Percentiles rank a stretch among this genome's conserved stretches.
These are phyloP conservation scores for Perca fluviatilis DNA, from an alignment of 2,113 vertebrate species.

Conservation along the genomic window DNA sequence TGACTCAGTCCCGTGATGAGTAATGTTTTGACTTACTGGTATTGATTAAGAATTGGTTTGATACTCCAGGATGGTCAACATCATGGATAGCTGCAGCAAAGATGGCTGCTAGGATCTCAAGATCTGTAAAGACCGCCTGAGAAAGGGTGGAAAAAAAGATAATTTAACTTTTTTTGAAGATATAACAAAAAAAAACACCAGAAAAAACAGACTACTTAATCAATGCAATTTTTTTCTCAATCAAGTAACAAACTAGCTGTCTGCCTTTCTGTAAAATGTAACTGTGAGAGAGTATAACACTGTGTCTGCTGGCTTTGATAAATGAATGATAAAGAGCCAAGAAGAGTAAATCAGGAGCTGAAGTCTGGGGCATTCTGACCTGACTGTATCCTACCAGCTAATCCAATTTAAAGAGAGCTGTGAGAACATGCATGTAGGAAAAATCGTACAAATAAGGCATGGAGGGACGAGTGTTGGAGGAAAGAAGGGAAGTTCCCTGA, in stretches of 20 bases:
- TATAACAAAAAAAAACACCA: not conserved
- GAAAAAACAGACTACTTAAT: not conserved
- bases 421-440: conserved; percentile 3
- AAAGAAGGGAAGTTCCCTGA: conserved; percentile 12
- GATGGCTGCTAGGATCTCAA: conserved; percentile 98
- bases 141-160: not conserved
- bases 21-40: conserved; percentile 90
- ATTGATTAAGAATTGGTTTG: conserved; percentile 99
- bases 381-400: conserved; percentile 9
- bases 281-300: not conserved
- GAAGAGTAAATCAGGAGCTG: not conserved
- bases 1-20: not conserved
- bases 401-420: not conserved
- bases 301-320: not conserved
- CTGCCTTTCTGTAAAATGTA: not conserved
- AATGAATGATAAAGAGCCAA: not conserved
- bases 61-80: conserved; percentile 98
- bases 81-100: conserved; percentile 98
- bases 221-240: not conserved
- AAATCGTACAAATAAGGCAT: conserved; percentile 19
- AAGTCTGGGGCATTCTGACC: not conserved
- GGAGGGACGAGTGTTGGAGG: not conserved
- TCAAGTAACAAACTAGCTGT: not conserved
- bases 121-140: conserved; percentile 97
- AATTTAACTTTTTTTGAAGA: conserved; percentile 6